Evolutionary conservation across 2,888 invertebrate genomes (phyloP), one percentile per base, ranked within the genome.

Genomic region (Acleris holmiana): DNA sequence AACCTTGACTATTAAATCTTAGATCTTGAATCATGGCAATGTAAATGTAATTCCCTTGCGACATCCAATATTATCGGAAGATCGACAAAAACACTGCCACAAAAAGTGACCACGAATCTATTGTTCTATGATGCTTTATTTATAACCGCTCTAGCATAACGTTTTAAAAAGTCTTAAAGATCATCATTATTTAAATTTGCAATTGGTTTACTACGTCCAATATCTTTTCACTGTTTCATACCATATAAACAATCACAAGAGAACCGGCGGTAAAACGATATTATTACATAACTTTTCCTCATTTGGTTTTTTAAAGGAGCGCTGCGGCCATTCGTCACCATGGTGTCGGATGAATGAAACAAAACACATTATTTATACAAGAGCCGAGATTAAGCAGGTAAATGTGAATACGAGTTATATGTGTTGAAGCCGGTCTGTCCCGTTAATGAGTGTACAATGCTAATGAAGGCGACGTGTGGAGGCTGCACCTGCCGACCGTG

Each of bases 371-470:
- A 58, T 63, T 58, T 58, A 57, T 58, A 58, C 53, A 58, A 29
- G 48, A 64, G 49, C 35, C 15, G 54, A 65, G 60, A 60, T 65
- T 54, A 60, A 60, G 19, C 48, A 65, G 60, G 65, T 60, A 65
- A 49, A 65, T 55, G 59, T 60, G 71, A 79, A 80, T 79, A 79
- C 79, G 73, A 74, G 81, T 82, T 83, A 79, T 75, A 74, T 80
- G 71, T 76, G 73, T 71, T 44, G 41, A 73, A 79, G 74, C 77
- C 73, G 77, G 77, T 73, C 72, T 74, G 78, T 87, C 79, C 87
- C 86, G 88, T 88, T 89, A 89, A 86, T 87, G 82, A 86, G 80
- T 79, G 80, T 80, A 76, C 82, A 80, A 86, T 89, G 87, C 81
- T 86, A 89, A 89, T 89, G 85, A 86, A 82, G 77, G 75, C 76